Evolutionary conservation across 2,797 vertebrate species (phyloP).

Genomic region (Anguilla pacifica): DNA sequence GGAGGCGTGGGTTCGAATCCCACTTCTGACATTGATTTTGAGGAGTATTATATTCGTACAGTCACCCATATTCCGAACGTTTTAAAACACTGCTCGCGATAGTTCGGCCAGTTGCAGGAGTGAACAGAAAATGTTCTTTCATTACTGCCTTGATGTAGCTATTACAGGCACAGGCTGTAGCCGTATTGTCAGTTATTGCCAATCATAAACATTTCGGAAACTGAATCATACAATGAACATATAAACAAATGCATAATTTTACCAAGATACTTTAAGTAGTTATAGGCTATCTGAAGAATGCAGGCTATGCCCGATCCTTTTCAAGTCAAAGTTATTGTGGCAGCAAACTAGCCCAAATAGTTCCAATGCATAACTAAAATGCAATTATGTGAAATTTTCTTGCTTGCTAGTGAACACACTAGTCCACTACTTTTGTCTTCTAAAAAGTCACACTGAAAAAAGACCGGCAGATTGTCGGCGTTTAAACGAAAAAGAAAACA

Average conservation of each 20-base stretch:
- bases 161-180: background rate
- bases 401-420: background rate
- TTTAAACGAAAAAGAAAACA: background rate
- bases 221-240: no score
- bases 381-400: background rate
- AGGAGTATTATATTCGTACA: background rate
- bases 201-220: no score
- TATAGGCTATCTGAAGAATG: background rate
- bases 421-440: background rate
- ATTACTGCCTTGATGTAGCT: no score
- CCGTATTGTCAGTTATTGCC: background rate
- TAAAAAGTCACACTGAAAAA: background rate
- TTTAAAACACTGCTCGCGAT: no score
- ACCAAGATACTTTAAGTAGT: no score
- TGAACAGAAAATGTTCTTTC: no score
- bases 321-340: background rate
- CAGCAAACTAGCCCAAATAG: no score
- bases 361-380: background rate
- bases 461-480: background rate
- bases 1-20: constrained; percentile 40
- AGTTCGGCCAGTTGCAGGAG: no score
- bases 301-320: background rate
- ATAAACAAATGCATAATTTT: no score
- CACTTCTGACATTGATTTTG: constrained; percentile 31
- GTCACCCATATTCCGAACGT: background rate